phyloP scores from a whole-genome alignment of 2,797 vertebrate species.

The Catostomus latipinnis region DNA sequence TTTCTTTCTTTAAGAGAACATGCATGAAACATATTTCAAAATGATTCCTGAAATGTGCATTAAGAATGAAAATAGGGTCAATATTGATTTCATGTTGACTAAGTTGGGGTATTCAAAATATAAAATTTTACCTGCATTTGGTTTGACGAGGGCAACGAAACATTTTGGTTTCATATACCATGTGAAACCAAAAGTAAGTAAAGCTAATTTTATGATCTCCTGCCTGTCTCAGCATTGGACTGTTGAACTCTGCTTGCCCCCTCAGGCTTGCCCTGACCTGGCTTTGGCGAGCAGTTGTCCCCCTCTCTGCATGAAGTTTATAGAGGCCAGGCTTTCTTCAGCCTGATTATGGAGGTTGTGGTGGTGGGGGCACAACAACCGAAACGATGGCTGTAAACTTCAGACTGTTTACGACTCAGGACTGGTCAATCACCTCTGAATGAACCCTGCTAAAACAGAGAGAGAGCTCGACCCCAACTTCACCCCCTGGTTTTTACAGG shows the following conservation, averaged over 20 bases:
- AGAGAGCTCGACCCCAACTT: constrained; percentile 75
- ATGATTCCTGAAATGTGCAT: no score
- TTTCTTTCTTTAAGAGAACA: no score
- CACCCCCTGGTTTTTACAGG: constrained; percentile 66
- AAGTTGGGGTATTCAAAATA: no score
- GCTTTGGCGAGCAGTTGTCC: constrained; percentile 64
- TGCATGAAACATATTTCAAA: no score
- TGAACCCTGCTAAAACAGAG: constrained; percentile 77
- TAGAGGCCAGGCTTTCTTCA: constrained; percentile 54
- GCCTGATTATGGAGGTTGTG: constrained; percentile 48
- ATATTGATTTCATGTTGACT: no score
- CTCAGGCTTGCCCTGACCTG: constrained; percentile 60
- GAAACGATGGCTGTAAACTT: constrained; percentile 82
- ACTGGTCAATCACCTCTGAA: constrained; percentile 81
- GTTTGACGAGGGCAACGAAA: background rate
- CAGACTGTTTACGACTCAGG: constrained; percentile 78
- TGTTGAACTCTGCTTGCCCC: constrained; percentile 65
- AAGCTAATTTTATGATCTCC: background rate
- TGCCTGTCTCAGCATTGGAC: constrained; percentile 21
- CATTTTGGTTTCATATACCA: background rate
- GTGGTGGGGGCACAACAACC: constrained; percentile 70
- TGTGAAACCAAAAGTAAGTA: background rate
- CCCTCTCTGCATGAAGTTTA: constrained; percentile 63
- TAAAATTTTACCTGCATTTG: no score
- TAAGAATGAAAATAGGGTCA: no score